Base-by-base conservation (phyloP, 1,140 invertebrate genomes). In the Drosophila nikananu region DNA sequence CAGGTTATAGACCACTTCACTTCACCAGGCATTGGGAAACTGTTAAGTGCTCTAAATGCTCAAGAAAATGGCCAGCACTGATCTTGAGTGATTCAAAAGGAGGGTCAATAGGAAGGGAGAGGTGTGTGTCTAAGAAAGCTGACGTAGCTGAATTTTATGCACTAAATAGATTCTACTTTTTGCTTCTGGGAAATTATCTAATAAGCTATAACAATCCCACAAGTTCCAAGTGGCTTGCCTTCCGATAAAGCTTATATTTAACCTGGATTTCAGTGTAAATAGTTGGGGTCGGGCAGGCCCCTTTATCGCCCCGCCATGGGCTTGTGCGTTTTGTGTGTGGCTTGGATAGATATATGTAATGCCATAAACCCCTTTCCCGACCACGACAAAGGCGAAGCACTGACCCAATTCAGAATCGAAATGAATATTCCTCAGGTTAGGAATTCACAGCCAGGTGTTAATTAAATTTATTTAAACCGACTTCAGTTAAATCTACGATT, bases 381-480 rank as follows among this genome's bases (percentile, higher is more conserved):
- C 42, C 5, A 27, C 39, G 35, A 63, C 74, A 67, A 71, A 65
- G 58, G 64, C 72, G 41, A 81, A 75, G 80, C 80, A 89, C 51
- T 86, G 80, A 86, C 83, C 83, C 84, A 86, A 74, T 86, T 86
- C 77, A 73, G 66, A 64, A 48, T 12, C 41, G 46, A 42, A 60
- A 60, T 73, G 72, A 67, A 59, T 62, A 67, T 58, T 80, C 65
- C 77, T 52, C 25, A 41, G 63, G 41, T 23, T 19, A 0, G 52
- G 23, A 17, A 74, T 73, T 81, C 74, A 67, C 65, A 52, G 84
- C 25, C 72, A 89, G 80, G 84, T 89, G 84, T 73, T 84, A 90
- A 89, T 84, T 90, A 90, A 89, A 84, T 89, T 84, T 81, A 83
- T 87, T 74, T 65, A 63, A 78, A 54, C 54, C 67, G 15, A 61